Evolutionary conservation across 2,113 vertebrate species (phyloP).

Genomic region (Macroglossus sobrinus): DNA sequence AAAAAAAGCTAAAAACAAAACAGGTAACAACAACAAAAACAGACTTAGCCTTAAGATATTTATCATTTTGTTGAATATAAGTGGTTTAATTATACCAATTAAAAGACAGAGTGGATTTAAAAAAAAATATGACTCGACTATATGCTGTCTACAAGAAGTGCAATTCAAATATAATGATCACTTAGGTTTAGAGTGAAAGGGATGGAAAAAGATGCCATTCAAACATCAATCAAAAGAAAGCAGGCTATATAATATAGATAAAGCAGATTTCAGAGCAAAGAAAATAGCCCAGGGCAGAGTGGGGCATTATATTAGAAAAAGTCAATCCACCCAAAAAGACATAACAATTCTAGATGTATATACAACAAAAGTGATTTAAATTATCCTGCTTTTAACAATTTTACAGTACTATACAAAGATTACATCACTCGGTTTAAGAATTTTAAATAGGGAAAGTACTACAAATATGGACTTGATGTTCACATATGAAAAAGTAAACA

Average conservation of each 20-base stretch:
- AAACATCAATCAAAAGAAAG: background rate
- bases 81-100: background rate
- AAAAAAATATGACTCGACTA: background rate
- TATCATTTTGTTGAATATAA: conserved; percentile 10
- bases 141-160: background rate
- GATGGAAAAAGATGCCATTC: background rate
- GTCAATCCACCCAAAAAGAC: background rate
- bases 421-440: background rate
- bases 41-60: background rate
- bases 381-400: background rate
- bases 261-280: background rate
- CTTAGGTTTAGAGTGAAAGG: background rate
- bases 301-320: background rate
- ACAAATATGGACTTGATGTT: background rate
- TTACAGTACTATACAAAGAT: background rate
- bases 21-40: background rate
- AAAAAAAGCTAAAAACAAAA: conserved; percentile 40
- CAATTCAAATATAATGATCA: background rate
- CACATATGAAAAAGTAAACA: background rate
- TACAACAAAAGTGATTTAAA: conserved; percentile 10
- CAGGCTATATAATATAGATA: background rate
- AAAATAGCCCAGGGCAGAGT: background rate
- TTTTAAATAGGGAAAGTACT: conserved; percentile 23
- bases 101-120: background rate
- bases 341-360: background rate